Evolutionary conservation across 2,888 invertebrate species (phyloP).

Genomic region (Aspidiotus rigidus): DNA sequence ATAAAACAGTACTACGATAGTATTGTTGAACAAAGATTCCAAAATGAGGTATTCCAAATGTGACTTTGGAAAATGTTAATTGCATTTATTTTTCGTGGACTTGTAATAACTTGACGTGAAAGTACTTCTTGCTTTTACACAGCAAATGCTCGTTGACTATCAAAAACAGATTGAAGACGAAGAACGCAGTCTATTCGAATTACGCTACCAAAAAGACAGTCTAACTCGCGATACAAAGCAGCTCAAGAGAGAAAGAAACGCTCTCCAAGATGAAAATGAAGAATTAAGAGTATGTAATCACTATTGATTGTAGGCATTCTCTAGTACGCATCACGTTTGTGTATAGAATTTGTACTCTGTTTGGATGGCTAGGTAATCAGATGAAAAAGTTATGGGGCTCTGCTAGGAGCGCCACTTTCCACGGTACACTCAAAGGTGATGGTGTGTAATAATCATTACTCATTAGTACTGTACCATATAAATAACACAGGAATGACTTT

Average conservation of each 20-base stretch:
- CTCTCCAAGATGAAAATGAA: too few species aligned
- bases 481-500: too few species aligned
- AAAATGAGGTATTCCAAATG: conserved; percentile 3
- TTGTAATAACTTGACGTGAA: not conserved
- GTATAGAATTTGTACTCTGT: too few species aligned
- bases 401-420: too few species aligned
- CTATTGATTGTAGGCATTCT: too few species aligned
- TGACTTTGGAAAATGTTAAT: not conserved
- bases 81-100: not conserved
- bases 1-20: not conserved
- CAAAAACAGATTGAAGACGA: not conserved
- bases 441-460: too few species aligned
- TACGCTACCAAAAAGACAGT: not conserved
- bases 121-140: not conserved
- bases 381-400: too few species aligned
- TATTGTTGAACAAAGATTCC: conserved; percentile 1
- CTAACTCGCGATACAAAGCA: not conserved
- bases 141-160: conserved; percentile 1
- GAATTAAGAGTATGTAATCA: too few species aligned
- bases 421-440: too few species aligned
- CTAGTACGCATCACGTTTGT: too few species aligned
- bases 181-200: not conserved
- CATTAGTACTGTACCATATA: too few species aligned
- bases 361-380: too few species aligned
- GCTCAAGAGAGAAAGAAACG: not conserved